Evolutionary conservation across 2,888 invertebrate species (phyloP).

Genomic region (Rotaria sp.): DNA sequence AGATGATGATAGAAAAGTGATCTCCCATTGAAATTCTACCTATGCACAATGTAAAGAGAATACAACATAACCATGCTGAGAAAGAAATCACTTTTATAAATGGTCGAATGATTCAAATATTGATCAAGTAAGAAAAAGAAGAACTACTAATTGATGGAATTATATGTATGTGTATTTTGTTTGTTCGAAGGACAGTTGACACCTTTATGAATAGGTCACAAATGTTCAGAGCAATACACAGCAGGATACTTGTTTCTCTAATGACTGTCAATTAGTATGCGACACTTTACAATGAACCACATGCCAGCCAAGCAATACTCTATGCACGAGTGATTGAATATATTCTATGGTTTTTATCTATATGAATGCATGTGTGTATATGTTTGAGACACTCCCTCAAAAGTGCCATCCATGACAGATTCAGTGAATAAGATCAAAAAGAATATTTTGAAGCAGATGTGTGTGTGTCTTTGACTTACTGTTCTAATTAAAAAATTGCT

Average conservation of each 20-base stretch:
- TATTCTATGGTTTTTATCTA: neutral
- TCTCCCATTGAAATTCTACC: neutral
- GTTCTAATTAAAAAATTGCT: conserved; percentile 1
- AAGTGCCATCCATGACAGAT: neutral
- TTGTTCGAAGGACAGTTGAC: neutral
- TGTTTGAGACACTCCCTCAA: neutral
- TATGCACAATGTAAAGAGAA: neutral
- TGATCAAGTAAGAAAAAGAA: neutral
- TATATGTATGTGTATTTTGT: neutral
- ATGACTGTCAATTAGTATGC: neutral
- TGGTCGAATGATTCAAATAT: neutral
- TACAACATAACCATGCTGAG: neutral
- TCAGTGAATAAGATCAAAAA: neutral
- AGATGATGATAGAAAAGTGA: neutral
- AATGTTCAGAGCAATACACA: neutral
- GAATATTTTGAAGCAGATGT: neutral
- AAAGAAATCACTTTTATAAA: neutral
- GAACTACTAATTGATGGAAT: conserved; percentile 17
- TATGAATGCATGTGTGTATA: neutral
- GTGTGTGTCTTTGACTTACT: neutral
- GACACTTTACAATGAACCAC: neutral
- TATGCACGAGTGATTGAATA: neutral
- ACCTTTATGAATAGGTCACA: neutral
- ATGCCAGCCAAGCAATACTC: neutral
- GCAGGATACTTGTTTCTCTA: neutral